Evolutionary conservation across 2,888 invertebrate species (phyloP), one percentile per base, ranked within the genome.

Genomic region (Muscina levida): DNA sequence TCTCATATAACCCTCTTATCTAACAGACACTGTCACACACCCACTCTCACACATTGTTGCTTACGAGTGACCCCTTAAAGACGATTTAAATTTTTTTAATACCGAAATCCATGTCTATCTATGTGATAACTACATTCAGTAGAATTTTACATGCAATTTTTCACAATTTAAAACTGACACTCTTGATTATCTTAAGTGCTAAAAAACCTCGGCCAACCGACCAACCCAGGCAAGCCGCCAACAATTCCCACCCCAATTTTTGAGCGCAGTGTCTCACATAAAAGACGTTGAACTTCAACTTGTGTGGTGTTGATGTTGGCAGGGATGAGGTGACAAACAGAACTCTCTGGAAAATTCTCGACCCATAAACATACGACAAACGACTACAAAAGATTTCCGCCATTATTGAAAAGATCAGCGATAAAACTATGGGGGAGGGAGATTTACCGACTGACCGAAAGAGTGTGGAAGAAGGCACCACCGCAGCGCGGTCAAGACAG

Each of bases 201-300:
- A 57, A 8, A 10, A 26, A 57, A 31, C 31, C 4, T 5, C 31
- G 31, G 8, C 31, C 4, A 31, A 31, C 31, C 3, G 31, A 31
- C 31, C 8, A 31, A 31, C n/a, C n/a, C n/a, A n/a, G 8, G 31
- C 26, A 56, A 56, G n/a, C n/a, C n/a, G n/a, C n/a, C 46, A 13
- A 15, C 24, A 39, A 15, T 39, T 62, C 62, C 37, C 62, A 62
- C 42, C 39, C 59, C 42, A 19, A 62, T 62, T 62, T 42, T 11
- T n/a, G 19, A 37, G 24, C 13, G 2, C 13, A 8, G 6, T 37
- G 37, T 59, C 26, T 6, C 10, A 39, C 13, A n/a, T 42, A 42
- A 39, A 62, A 74, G 67, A 81, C 77, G 77, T 74, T 81, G 77
- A 81, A 81, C 81, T 81, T 81, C 67, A 81, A 77, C 74, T 81